Base-by-base conservation (phyloP, 2,113 vertebrate genomes). In the Halichoeres trimaculatus region DNA sequence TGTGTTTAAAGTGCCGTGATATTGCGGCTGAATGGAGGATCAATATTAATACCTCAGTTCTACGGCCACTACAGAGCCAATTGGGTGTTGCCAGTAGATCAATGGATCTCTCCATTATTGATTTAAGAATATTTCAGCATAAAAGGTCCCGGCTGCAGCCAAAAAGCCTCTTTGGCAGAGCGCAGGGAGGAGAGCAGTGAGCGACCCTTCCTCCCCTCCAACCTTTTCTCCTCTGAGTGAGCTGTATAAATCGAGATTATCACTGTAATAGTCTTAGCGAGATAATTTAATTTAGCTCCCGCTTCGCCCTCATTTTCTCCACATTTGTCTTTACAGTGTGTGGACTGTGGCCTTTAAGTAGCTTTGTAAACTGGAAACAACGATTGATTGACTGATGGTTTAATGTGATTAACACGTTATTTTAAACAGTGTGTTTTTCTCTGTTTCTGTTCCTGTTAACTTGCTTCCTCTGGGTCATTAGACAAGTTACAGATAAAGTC, bases 31-130 rank as follows among this genome's bases (percentile, higher is more conserved):
- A 59, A 73, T 69, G 61, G 34, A 47, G 43, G 77, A 91, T 91
- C 90, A 74, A 90, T 92, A 88, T 84, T 89, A 83, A 91, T 88
- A 83, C 85, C 81, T 80, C 69, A 68, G 65, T 70, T 83, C 67
- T 81, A 47, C 68, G 81, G 74, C 60, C 71, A 75, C 74, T 83
- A 83, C 68, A 36, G 43, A 85, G 84, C 74, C 80, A 79, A 54
- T 73, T 80, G 86, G 83, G 75, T 82, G 82, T 80, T 87, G 84
- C 82, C 78, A 83, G 83, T 69, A 41, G 79, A 79, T 90, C 80
- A 74, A 75, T 83, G 71, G 74, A 85, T 86, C 84, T 70, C 78
- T 86, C 72, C 48, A n/a, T 82, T 89, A 92, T 91, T 80, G 89
- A 91, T 90, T 87, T 80, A 64, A 78, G 80, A 87, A 82, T 85